phyloP scores from a whole-genome alignment of 2,797 vertebrate species.

The Macropodus opercularis region DNA sequence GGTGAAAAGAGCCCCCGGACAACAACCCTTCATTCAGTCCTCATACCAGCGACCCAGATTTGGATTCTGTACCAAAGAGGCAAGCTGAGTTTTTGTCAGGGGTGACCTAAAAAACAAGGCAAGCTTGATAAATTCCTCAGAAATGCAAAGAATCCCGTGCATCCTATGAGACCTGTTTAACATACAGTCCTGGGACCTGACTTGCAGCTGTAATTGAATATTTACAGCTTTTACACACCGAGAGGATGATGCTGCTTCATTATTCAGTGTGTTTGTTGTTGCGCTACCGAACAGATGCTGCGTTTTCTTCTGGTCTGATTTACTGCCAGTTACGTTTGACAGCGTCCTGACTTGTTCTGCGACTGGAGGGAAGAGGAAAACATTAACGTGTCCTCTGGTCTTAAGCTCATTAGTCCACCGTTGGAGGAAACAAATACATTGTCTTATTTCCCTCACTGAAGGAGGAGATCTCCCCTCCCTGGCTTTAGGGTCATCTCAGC shows the following conservation, averaged over 20 bases:
- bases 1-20: constrained; percentile 71
- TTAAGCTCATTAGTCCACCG: constrained; percentile 35
- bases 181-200: constrained; percentile 66
- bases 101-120: constrained; percentile 82
- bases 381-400: constrained; percentile 40
- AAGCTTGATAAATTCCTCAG: constrained; percentile 78
- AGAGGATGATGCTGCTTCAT: constrained; percentile 64
- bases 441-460: too few species aligned
- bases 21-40: constrained; percentile 65
- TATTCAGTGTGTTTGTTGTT: constrained; percentile 76
- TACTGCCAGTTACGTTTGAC: too few species aligned
- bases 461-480: too few species aligned
- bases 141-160: constrained; percentile 60
- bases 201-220: constrained; percentile 72
- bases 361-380: too few species aligned
- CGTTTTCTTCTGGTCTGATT: constrained; percentile 22
- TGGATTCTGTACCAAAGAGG: constrained; percentile 61
- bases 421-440: constrained; percentile 42
- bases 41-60: constrained; percentile 76
- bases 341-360: too few species aligned
- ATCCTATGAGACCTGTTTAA: constrained; percentile 62
- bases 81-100: constrained; percentile 72
- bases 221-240: constrained; percentile 71
- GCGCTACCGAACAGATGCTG: constrained; percentile 38
- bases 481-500: too few species aligned